A percentile compares a stretch with the other conserved stretches of the same genome.
Evolutionary conservation across 2,113 vertebrate species (phyloP).

Genomic region (Aspiorhynchus laticeps): DNA sequence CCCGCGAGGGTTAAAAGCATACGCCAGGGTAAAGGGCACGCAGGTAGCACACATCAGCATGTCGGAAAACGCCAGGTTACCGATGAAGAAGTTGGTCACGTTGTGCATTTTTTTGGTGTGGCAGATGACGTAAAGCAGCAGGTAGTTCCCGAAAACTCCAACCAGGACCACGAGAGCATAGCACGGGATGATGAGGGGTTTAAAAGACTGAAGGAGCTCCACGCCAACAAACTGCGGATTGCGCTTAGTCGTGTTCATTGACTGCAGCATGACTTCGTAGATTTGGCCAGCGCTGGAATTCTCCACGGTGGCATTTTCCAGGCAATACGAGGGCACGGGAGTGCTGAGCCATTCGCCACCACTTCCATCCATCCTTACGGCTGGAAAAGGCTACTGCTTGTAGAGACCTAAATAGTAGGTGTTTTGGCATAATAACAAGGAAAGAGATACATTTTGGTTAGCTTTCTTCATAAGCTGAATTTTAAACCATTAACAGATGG

Average conservation of each 20-base stretch:
- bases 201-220: conserved; percentile 86
- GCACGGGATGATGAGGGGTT: conserved; percentile 85
- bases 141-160: conserved; percentile 84
- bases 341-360: conserved; percentile 66
- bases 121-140: conserved; percentile 87
- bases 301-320: conserved; percentile 30
- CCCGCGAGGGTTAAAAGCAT: conserved; percentile 86
- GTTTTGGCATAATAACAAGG: not conserved
- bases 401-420: not conserved
- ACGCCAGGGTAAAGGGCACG: conserved; percentile 86
- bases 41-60: conserved; percentile 89
- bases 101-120: conserved; percentile 89
- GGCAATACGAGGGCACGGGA: conserved; percentile 46
- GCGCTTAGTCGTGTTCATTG: conserved; percentile 74
- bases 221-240: conserved; percentile 80
- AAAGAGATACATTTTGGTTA: conserved; percentile 5
- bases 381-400: conserved; percentile 14
- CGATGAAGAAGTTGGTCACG: conserved; percentile 89
- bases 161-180: conserved; percentile 83
- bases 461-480: not conserved
- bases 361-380: conserved; percentile 68
- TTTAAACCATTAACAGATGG: conserved; percentile 19
- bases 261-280: conserved; percentile 71
- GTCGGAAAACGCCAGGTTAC: conserved; percentile 88
- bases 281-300: conserved; percentile 61